phyloP scores from a whole-genome alignment of 2,113 vertebrate genomes.

The Atractosteus spatula region DNA sequence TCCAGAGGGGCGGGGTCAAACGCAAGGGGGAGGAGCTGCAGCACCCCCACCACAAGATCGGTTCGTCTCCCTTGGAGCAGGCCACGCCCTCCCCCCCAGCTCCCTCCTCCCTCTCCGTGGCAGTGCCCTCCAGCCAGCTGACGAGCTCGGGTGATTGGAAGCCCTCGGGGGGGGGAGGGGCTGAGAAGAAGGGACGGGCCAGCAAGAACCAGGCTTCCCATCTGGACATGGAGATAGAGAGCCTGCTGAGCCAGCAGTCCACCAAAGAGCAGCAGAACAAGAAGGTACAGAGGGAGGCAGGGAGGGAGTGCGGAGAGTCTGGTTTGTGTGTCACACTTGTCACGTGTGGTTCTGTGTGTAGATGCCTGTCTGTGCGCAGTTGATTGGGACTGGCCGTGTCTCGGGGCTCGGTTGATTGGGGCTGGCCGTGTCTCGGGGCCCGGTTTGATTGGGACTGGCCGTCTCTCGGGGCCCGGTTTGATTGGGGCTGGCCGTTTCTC shows the following conservation, averaged over 20 bases:
- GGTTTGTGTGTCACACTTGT: not conserved
- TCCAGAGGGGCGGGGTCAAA: conserved; percentile 58
- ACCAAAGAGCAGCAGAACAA: conserved; percentile 93
- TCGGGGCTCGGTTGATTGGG: no score
- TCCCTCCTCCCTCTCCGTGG: conserved; percentile 46
- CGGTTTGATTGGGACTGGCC: no score
- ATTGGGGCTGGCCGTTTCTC: no score
- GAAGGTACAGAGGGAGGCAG: conserved; percentile 64
- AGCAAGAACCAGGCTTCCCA: conserved; percentile 77
- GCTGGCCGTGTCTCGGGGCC: no score
- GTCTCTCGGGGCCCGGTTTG: no score
- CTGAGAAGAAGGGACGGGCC: conserved; percentile 74
- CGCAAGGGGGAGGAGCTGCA: conserved; percentile 64
- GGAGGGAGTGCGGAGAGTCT: conserved; percentile 6
- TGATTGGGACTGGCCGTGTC: no score
- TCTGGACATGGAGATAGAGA: conserved; percentile 88
- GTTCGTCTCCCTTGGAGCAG: conserved; percentile 50
- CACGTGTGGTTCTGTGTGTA: not conserved
- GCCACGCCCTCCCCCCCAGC: conserved; percentile 51
- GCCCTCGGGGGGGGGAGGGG: conserved; percentile 42
- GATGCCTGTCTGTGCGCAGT: not conserved
- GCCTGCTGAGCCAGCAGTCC: conserved; percentile 86
- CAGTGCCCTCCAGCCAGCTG: conserved; percentile 46
- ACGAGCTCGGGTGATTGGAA: conserved; percentile 61
- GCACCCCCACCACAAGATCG: conserved; percentile 42